Base-by-base conservation (phyloP, 2,113 vertebrate species). In the Brienomyrus longianalis region DNA sequence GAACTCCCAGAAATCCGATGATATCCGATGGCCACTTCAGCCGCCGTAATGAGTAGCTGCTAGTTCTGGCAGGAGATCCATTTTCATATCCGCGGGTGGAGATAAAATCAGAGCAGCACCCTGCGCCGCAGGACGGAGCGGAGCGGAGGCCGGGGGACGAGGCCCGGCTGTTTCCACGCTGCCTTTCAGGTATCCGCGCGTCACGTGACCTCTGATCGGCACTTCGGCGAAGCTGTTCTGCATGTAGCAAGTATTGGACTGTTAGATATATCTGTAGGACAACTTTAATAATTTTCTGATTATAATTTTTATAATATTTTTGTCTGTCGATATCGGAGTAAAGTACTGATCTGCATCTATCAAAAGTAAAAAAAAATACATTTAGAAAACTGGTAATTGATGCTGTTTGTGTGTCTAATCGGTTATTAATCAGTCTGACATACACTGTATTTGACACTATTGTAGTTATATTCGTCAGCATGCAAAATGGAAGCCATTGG, bases 11-110 rank as follows among this genome's bases (percentile, higher is more conserved):
- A 48, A 80, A 80, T 43, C 74, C 35, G n/a, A 86, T 31, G 45
- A n/a, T 39, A 80, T 39, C 70, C 70, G n/a, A 85, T 50, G 48
- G 43, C 83, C 83, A 50, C 21, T 85, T 85, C 43, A 50, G 45
- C 43, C 21, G 15, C 83, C 45, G 83, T 86, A 86, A 86, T 86
- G 83, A 86, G 47, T n/a, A 17, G 83, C 48, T 86, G 83, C 83
- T 51, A 11, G 47, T n/a, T n/a, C 19, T 86, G 83, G 83, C 83
- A 86, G 47, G 47, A 50, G 83, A 86, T 86, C 83, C 83, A 86
- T 48, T 86, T 86, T 86, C 83, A 86, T 84, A 84, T 86, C 83
- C 48, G 83, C n/a, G 83, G 83, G 47, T 51, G 7, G 47, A 23
- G 17, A 84, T 84, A 23, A 84, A 23, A 84, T 84, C 45, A 17